Evolutionary conservation across 1,140 invertebrate genomes (phyloP), one percentile per base, ranked within the genome.

Genomic region (Drosophila pallidifrons): DNA sequence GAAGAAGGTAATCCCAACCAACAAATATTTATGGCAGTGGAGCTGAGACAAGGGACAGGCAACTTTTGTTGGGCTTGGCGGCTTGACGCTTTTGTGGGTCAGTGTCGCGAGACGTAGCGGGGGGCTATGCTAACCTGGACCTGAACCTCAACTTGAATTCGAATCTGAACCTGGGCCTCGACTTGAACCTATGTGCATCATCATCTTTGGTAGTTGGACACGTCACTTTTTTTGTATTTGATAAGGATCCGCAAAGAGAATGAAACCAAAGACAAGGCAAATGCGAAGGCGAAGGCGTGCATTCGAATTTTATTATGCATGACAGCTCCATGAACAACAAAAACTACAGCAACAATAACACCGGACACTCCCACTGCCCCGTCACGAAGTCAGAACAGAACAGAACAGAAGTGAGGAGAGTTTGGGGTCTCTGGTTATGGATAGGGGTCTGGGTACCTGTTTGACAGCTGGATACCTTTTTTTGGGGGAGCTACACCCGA

Each of bases 251-350:
- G 83, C 85, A 83, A 76, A 61, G 80, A 83, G 77, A 88, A 88
- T 70, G 77, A 69, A 63, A 49, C 47, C 63, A 43, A 73, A 49
- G 51, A 35, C 57, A 54, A 77, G 75, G 72, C 77, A 67, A 87
- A 87, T 79, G 83, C 83, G 79, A 54, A 77, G 75, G 72, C 77
- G 70, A 87, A 87, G 83, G 83, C 83, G 79, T 88, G 79, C 85
- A 88, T 88, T 88, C 85, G 77, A 88, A 89, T 88, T 88, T 88
- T 88, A 88, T 88, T 88, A 88, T 88, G 83, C 83, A 88, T 88
- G 83, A 88, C 83, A 88, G 85, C 83, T 88, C 80, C 69, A 83
- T 69, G 76, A 75, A 69, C 49, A 67, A 59, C 45, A 69, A 73
- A 54, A 72, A 71, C 46, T 57, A 52, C 70, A 60, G 75, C 57